These are phyloP conservation scores for Podargus strigoides DNA, from an alignment of 2,797 vertebrate species.

Conservation along the genomic window DNA sequence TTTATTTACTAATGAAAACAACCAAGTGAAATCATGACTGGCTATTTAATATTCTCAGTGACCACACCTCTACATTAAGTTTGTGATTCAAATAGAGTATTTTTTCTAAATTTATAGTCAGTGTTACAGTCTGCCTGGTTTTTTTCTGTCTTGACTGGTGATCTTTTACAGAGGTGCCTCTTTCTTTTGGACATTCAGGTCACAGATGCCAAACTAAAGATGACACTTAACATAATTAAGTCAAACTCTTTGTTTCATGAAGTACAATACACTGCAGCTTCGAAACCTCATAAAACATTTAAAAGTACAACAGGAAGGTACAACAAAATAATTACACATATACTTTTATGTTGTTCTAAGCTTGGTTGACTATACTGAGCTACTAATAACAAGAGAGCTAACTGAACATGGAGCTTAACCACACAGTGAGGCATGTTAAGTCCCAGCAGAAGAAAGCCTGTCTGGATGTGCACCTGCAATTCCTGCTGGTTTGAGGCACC, in stretches of 20 bases:
- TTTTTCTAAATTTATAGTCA: not conserved
- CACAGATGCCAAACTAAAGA: not conserved
- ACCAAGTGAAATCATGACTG: not conserved
- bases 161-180: not conserved
- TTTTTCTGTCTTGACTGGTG: not conserved
- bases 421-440: accelerated
- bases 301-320: not conserved
- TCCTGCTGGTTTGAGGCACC: not conserved
- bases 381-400: not conserved
- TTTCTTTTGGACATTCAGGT: not conserved
- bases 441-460: not conserved
- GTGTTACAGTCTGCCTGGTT: not conserved
- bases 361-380: not conserved
- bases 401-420: not conserved
- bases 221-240: not conserved
- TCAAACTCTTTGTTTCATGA: not conserved
- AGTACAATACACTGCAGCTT: not conserved
- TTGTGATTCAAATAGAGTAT: not conserved
- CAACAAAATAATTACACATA: not conserved
- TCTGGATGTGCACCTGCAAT: not conserved
- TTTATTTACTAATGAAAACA: not conserved
- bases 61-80: not conserved
- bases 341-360: not conserved
- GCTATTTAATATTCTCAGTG: not conserved
- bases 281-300: not conserved